Evolutionary conservation across 1,140 invertebrate genomes (phyloP), one percentile per base, ranked within the genome.

Genomic region (Brachionus koreanus): DNA sequence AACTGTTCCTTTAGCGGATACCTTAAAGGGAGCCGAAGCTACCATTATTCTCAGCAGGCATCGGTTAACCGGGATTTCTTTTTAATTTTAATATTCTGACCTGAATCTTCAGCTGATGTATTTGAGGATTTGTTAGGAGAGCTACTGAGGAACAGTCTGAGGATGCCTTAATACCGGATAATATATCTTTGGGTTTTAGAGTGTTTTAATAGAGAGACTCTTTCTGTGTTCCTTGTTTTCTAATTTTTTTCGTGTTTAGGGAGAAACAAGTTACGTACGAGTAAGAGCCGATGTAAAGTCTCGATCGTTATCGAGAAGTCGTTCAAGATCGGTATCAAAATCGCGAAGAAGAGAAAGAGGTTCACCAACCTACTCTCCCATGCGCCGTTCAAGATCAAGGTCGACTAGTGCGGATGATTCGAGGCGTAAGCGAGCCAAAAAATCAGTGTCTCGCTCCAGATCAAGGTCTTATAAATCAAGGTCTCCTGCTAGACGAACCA

Each of bases 1-100:
- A 82, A 57, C 72, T 74, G 46, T 76, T 76, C 46, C 25, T 43
- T 74, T 42, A 39, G 29, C 42, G 29, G 42, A 74, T n/a, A 42
- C 16, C 29, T 16, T 29, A 65, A 33, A 65, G 12, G 33, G 63
- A 57, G 49, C 49, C 49, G 49, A 57, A 57, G 49, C 49, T 57
- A 57, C 49, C 49, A 57, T 57, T 57, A 57, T 19, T 57, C 19
- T 57, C 49, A 57, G 19, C 49, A 19, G 19, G 49, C 49, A 57
- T 57, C 7, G 49, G 49, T 57, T 57, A 23, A 57, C 49, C 49
- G 49, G 49, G 49, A 57, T 9, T 9, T 23, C 16, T 57, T 57
- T 57, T 7, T 57, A 57, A 19, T 19, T 57, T 57, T 57, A 19
- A 57, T 57, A 57, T 9, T 23, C 49, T 23, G 49, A 49, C 43